Conservation (phyloP, 2,797 vertebrate species). For the Coreius guichenoti region DNA sequence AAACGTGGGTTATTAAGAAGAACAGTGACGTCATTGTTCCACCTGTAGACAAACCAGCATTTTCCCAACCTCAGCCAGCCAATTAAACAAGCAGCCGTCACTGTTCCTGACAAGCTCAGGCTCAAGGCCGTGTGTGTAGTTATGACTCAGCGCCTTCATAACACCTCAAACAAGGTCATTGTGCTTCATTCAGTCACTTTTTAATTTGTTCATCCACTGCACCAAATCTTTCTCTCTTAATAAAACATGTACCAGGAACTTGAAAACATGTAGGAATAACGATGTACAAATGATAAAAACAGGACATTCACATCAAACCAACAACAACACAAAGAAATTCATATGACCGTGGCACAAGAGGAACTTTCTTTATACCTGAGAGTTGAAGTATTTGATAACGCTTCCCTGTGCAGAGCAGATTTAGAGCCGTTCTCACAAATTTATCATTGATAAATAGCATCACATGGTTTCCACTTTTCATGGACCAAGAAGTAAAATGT, state of each 20-base stretch:
- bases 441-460: not conserved
- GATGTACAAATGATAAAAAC: not conserved
- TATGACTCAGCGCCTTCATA: not conserved
- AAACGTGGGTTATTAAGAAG: not conserved
- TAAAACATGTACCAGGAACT: not conserved
- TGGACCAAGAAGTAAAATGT: not conserved
- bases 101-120: not conserved
- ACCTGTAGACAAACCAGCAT: not conserved
- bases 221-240: not conserved
- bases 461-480: too few relatives aligned
- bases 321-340: not conserved
- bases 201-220: not conserved
- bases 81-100: not conserved
- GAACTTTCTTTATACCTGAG: slow-evolving; percentile 34
- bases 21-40: not conserved
- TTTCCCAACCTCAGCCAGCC: slow-evolving; percentile 4
- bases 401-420: slow-evolving; percentile 40
- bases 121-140: not conserved
- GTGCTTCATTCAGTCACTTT: not conserved
- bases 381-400: slow-evolving; percentile 1
- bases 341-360: not conserved
- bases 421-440: not conserved
- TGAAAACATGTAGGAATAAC: not conserved
- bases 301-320: not conserved
- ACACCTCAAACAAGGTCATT: slow-evolving; percentile 19